A percentile compares a stretch with the other conserved stretches of the same genome.
phyloP scores from a whole-genome alignment of 2,888 invertebrate genomes.

The Miltochrista miniata region DNA sequence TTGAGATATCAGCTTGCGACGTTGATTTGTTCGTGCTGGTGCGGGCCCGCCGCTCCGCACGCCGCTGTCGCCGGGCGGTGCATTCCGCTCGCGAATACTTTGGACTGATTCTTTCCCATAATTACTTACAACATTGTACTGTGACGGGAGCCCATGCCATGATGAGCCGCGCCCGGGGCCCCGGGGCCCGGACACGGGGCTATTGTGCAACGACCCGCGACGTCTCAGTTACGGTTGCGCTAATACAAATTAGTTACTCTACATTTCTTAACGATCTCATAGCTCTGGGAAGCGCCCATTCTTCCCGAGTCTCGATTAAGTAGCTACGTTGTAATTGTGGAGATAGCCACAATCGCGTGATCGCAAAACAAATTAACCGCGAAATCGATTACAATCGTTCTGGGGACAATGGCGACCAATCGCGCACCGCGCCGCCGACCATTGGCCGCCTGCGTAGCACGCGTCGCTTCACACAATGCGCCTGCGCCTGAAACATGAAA shows the following conservation, averaged over 20 bases:
- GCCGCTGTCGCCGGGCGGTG: neutral
- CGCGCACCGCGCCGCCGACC: slow-evolving; percentile 27
- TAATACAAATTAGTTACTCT: slow-evolving; percentile 23
- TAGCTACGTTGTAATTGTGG: slow-evolving; percentile 51
- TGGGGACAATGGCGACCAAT: slow-evolving; percentile 45
- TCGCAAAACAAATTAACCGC: slow-evolving; percentile 69
- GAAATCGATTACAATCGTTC: slow-evolving; percentile 57
- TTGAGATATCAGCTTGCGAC: slow-evolving; percentile 20
- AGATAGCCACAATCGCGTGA: slow-evolving; percentile 48
- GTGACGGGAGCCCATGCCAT: neutral
- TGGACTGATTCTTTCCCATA: neutral
- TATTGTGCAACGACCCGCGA: neutral
- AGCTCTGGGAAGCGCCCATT: slow-evolving; percentile 29
- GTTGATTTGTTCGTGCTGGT: slow-evolving; percentile 24
- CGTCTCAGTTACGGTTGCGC: slow-evolving; percentile 5
- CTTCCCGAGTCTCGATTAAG: slow-evolving; percentile 52
- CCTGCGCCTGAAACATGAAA: slow-evolving; percentile 59
- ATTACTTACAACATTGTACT: neutral
- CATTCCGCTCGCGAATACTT: slow-evolving; percentile 13
- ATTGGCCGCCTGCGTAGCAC: slow-evolving; percentile 51
- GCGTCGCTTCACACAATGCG: slow-evolving; percentile 63
- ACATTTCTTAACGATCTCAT: slow-evolving; percentile 13
- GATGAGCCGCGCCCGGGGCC: neutral
- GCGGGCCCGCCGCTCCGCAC: neutral
- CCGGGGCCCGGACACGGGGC: neutral